Evolutionary conservation across 2,113 vertebrate genomes (phyloP).

Genomic region (Coptodon rendalli): DNA sequence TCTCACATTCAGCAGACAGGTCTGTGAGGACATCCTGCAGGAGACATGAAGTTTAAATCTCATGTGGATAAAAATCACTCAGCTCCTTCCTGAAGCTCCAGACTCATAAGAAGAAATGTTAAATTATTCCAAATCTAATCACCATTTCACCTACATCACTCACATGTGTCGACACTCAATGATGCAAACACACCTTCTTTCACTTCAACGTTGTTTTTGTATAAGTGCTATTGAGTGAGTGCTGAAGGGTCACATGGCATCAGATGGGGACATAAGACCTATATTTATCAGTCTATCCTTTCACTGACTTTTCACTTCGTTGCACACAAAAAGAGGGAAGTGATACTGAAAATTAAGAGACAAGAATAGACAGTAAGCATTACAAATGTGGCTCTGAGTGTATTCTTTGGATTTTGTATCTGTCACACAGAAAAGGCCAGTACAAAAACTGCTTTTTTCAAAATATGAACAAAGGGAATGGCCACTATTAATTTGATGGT

Average conservation of each 20-base stretch:
- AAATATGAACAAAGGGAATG: not conserved
- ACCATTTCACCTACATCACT: not conserved
- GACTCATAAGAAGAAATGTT: not conserved
- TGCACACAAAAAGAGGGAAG: not conserved
- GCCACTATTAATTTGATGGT: not conserved
- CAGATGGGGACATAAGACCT: not conserved
- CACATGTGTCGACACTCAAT: not conserved
- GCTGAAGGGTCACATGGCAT: not conserved
- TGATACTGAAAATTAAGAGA: not conserved
- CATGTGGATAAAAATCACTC: not conserved
- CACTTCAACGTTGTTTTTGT: not conserved
- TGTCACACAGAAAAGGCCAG: accelerated
- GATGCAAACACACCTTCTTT: not conserved
- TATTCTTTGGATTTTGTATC: accelerated
- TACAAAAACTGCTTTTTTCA: not conserved
- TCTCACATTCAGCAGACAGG: slow-evolving; percentile 88
- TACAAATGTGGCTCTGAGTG: not conserved
- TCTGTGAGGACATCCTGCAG: slow-evolving; percentile 89
- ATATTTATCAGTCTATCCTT: not conserved
- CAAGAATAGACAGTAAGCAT: not conserved
- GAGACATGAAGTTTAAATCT: not conserved
- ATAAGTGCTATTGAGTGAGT: not conserved
- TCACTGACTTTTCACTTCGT: not conserved
- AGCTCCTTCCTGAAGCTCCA: not conserved
- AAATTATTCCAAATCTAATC: not conserved